Base-by-base conservation (phyloP, 2,888 invertebrate species). In the Itoplectis maculator region DNA sequence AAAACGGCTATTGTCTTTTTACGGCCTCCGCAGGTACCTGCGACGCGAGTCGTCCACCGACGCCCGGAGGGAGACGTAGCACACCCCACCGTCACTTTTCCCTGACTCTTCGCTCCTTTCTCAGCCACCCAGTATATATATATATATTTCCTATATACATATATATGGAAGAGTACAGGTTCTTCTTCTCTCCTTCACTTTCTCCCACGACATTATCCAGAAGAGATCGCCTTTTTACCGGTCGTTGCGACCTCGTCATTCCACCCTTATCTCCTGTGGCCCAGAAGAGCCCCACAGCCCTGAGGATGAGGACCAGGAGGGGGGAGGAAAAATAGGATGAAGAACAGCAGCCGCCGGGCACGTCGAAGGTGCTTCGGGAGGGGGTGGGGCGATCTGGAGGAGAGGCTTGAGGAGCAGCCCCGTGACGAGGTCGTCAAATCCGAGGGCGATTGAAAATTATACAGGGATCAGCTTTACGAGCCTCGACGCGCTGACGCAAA, bases 191-290 rank as follows among this genome's bases (percentile, higher is more conserved):
- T 47, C 70, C 54, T 59, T 77, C 78, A 81, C 85, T 83, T 86
- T 84, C 88, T 83, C 87, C 82, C 84, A 86, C 84, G 85, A 88
- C 88, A 89, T 91, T 91, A 92, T 92, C 91, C 88, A 86, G 88
- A 87, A 88, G 88, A 90, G 92, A 92, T 92, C 92, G 90, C 89
- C 92, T 92, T 92, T 92, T 92, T 92, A 92, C 92, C 92, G 92
- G 90, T 92, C 92, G 92, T 92, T 92, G 92, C 91, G 90, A 92
- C 92, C 92, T 92, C 92, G 92, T 92, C 92, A 90, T 92, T 92
- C 87, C 89, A 88, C 89, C 89, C 92, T 92, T 92, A 92, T 92
- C 92, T 91, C 87, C 87, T 88, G 87, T 85, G 81, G 73, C 85
- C 84, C 84, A 86, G 83, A 70, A 75, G 84, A 84, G 83, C 83